phyloP scores from a whole-genome alignment of 1,140 invertebrate species.

The Zaprionus camerounensis region DNA sequence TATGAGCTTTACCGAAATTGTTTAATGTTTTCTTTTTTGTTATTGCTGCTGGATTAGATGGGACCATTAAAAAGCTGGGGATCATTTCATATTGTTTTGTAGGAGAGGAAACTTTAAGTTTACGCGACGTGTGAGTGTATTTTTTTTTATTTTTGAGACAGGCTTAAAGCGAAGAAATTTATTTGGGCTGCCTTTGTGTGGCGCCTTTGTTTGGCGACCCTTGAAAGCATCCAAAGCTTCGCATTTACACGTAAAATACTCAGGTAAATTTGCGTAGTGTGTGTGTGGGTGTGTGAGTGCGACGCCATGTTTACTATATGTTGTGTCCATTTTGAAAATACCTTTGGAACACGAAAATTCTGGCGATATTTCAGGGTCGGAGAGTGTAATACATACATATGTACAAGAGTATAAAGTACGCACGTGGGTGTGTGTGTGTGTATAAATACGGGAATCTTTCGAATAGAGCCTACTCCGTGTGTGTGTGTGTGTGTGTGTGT shows the following conservation, averaged over 20 bases:
- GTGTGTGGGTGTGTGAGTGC: background rate
- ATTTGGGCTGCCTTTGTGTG: background rate
- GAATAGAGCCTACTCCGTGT: background rate
- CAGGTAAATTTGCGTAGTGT: background rate
- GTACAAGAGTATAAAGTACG: background rate
- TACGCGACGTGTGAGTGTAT: background rate
- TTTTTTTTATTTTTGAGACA: background rate
- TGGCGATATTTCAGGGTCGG: conserved; percentile 4
- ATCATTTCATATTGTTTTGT: conserved; percentile 2
- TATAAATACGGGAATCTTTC: too few relatives aligned
- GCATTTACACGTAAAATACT: conserved; percentile 10
- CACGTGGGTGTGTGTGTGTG: too few relatives aligned
- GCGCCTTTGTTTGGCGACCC: background rate
- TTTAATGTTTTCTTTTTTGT: conserved; percentile 17
- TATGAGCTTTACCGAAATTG: conserved; percentile 24
- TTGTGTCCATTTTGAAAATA: conserved; percentile 1
- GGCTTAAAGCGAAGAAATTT: background rate
- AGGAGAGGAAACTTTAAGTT: background rate
- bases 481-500: background rate
- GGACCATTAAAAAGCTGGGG: conserved; percentile 20
- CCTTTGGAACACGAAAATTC: background rate
- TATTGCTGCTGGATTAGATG: conserved; percentile 3
- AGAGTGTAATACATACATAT: background rate
- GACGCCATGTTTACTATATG: background rate
- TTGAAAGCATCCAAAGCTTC: background rate